phyloP scores from a whole-genome alignment of 2,797 vertebrate genomes.

The Urophycis tenuis region DNA sequence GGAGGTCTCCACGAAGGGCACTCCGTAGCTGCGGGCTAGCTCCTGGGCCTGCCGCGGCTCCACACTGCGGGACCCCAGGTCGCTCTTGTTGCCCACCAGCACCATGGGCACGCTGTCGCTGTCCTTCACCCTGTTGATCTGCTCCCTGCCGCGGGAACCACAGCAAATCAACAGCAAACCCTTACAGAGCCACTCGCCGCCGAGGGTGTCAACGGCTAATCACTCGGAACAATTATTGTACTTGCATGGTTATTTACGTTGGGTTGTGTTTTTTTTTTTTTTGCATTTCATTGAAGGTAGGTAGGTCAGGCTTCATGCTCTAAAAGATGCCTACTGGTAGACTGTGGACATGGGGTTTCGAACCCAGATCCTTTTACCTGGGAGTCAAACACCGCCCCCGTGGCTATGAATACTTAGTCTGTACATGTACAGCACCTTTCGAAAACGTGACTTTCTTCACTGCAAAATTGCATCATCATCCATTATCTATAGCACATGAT shows the following conservation, averaged over 20 bases:
- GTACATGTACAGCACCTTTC: not conserved
- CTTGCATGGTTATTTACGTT: too few relatives aligned
- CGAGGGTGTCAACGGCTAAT: not conserved
- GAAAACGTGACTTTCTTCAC: too few relatives aligned
- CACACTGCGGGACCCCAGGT: conserved; percentile 67
- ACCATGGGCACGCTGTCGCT: conserved; percentile 78
- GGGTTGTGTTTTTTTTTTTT: too few relatives aligned
- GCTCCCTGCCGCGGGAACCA: conserved; percentile 58
- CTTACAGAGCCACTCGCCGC: not conserved
- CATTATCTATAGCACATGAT: not conserved
- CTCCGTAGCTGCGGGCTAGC: conserved; percentile 68
- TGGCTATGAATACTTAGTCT: too few relatives aligned
- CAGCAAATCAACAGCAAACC: too few relatives aligned
- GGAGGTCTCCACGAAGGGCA: conserved; percentile 75
- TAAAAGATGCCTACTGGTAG: not conserved
- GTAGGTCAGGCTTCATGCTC: not conserved
- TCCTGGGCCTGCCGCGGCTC: conserved; percentile 69
- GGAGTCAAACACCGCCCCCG: not conserved
- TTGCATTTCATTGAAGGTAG: too few relatives aligned
- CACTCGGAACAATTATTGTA: not conserved
- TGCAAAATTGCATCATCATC: not conserved
- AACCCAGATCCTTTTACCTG: not conserved
- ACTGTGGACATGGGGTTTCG: not conserved
- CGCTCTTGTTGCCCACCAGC: conserved; percentile 76
- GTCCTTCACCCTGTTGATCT: conserved; percentile 79